Base-by-base conservation (phyloP, 2,888 invertebrate genomes). In the Carterocephalus palaemon region DNA sequence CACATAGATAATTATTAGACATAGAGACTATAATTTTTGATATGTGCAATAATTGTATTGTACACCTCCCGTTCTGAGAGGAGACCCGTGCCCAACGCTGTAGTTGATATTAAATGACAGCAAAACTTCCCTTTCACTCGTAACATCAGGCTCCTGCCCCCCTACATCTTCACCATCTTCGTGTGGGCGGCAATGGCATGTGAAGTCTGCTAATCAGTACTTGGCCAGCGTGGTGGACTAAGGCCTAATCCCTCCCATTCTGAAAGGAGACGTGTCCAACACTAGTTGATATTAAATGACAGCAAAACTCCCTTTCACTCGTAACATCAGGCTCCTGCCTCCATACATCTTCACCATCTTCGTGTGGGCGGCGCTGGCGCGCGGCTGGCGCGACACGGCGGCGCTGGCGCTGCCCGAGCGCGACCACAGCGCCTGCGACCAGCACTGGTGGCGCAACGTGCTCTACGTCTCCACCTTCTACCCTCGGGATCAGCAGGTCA, bases 391-490 rank as follows among this genome's bases (percentile, higher is more conserved):
- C 6, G 54, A 55, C 16, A 72, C 75, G 0, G 59, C 75, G 0
- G 56, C 68, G 0, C 54, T 91, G 51, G 74, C 88, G 43, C 75
- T 90, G 2, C 89, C 89, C 0, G 89, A 89, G 34, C 69, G 70
- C 22, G 91, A 91, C 67, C 83, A 88, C 48, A 53, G 64, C 42
- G 89, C 85, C 57, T 92, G 92, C 61, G 85, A 86, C 47, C 60
- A 68, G 20, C 85, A 89, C 65, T 90, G 91, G 89, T 92, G 91
- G 90, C 77, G 89, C 47, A 92, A 91, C 63, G 71, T 90, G 7
- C 73, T 92, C 1, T 92, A 90, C 57, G 65, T 91, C 32, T 90
- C 90, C 53, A 90, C 89, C 1, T 75, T 89, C 19, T 91, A 89
- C 56, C 89, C 90, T 0, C 64, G 74, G 5, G 73, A 82, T 1